These are phyloP conservation scores for Ptilorrhoa leucosticta DNA, from an alignment of 2,113 vertebrate species.

Conservation along the genomic window DNA sequence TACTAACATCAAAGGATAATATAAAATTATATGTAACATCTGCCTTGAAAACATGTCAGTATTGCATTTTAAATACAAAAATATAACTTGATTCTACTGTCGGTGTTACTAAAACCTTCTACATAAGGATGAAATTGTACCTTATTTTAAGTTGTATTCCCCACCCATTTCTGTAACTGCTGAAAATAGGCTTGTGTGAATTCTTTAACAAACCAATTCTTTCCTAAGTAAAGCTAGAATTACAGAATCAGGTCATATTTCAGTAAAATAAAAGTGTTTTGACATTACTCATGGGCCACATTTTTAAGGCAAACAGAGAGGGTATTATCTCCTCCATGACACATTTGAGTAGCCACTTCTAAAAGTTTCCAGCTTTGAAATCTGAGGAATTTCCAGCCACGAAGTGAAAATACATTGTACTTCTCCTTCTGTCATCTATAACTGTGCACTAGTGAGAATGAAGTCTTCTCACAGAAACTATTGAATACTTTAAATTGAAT, in stretches of 20 bases:
- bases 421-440: constrained; percentile 7
- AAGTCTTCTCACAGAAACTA: neutral
- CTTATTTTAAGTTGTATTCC: constrained; percentile 9
- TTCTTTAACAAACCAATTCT: constrained; percentile 14
- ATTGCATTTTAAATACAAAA: constrained; percentile 17
- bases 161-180: neutral
- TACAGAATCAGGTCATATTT: constrained; percentile 38
- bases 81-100: neutral
- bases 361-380: constrained; percentile 59
- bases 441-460: neutral
- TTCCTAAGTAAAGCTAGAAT: constrained; percentile 37
- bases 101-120: neutral
- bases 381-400: constrained; percentile 11
- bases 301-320: constrained; percentile 53
- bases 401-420: neutral
- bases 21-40: neutral
- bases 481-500: neutral
- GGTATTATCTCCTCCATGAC: constrained; percentile 46
- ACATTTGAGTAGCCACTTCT: constrained; percentile 46
- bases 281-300: constrained; percentile 31
- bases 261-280: constrained; percentile 14
- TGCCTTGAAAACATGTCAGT: neutral
- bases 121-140: neutral
- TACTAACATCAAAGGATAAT: neutral
- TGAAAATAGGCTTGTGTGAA: neutral